Evolutionary conservation across 2,797 vertebrate genomes (phyloP).

Genomic region (Knipowitschia caucasica): DNA sequence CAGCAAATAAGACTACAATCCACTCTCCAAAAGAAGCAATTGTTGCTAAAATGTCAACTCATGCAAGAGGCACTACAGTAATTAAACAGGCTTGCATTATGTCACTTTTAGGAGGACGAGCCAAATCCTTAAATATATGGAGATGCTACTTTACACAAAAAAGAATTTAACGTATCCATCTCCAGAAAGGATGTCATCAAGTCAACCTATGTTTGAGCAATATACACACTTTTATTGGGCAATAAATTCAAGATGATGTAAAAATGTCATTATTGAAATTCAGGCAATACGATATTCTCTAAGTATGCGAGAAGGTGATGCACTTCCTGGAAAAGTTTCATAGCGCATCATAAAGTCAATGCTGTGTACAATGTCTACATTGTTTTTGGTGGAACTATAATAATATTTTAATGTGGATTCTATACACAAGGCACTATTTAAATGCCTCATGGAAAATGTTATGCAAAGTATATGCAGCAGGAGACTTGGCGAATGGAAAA

Average conservation of each 20-base stretch:
- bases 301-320: neutral
- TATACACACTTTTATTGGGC: neutral
- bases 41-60: constrained; percentile 5
- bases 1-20: constrained; percentile 20
- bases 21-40: constrained; percentile 19
- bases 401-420: neutral
- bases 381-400: neutral
- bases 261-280: too few species aligned
- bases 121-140: too few species aligned
- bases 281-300: neutral
- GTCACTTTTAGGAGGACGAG: too few species aligned
- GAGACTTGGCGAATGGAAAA: constrained; percentile 10
- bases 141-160: neutral
- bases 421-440: neutral
- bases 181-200: neutral
- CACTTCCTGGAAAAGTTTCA: neutral
- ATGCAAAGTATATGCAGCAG: constrained; percentile 35
- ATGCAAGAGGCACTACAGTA: neutral
- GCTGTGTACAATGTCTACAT: neutral
- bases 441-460: constrained; percentile 14
- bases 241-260: neutral
- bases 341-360: neutral
- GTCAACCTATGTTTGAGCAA: neutral
- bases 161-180: neutral
- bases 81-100: neutral